Evolutionary conservation across 1,140 invertebrate genomes (phyloP), one percentile per base, ranked within the genome.

Genomic region (Papilio aristodemus): DNA sequence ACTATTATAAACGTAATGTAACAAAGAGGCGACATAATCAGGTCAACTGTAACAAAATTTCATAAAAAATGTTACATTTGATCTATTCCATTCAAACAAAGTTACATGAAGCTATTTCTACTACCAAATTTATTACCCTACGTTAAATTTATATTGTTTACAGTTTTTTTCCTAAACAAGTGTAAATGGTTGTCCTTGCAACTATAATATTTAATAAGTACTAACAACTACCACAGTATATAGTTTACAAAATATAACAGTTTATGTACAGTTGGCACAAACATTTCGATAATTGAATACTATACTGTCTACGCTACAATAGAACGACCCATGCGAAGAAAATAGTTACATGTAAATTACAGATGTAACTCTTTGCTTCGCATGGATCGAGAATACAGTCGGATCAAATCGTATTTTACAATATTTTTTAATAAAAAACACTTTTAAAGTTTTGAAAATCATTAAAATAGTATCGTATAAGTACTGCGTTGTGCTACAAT

Each of bases 201-300:
- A 32, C 4, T 68, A 57, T 36, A 54, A 17, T 39, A 19, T 62
- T 63, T 32, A n/a, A 37, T 59, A 67, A 46, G 43, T 59, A 71
- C n/a, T n/a, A n/a, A n/a, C 63, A 70, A 54, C 54, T 54, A 62
- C 22, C n/a, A 27, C 5, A 25, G 43, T 66, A 71, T 71, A 71
- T 60, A 60, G 32, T 60, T 37, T 67, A 60, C 32, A 64, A 67
- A 67, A 71, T 71, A 72, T 58, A 72, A 63, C 32, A 68, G 41
- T 73, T 43, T 75, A 79, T 75, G 57, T 76, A 83, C 72, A 81
- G 72, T 83, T 85, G 83, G 83, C 83, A 84, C 82, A 82, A 69
- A 82, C 66, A 73, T 80, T 81, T 76, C 75, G 67, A 59, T 73
- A 77, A 79, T 78, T 80, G 70, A 81, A 77, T 79, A 14, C 58